A percentile compares a stretch with the other conserved stretches of the same genome.
phyloP scores from a whole-genome alignment of 2,888 invertebrate species.

The Lepeophtheirus nordmannii region DNA sequence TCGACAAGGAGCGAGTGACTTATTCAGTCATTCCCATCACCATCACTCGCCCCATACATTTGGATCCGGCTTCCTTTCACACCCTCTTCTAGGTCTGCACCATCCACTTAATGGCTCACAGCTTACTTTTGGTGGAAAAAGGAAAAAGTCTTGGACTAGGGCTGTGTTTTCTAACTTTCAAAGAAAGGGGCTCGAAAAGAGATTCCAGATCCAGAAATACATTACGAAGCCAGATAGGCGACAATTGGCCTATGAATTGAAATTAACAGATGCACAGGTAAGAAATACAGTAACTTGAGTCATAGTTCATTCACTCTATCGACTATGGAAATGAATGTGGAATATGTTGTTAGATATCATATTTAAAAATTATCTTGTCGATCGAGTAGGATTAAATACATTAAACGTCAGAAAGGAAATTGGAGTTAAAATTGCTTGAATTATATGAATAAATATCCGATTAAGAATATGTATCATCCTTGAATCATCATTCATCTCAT shows the following conservation, averaged over 20 bases:
- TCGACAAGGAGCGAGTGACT: background rate
- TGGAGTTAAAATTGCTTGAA: too few species aligned
- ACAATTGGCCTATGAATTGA: constrained; percentile 74
- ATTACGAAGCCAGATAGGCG: constrained; percentile 86
- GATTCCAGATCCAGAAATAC: constrained; percentile 86
- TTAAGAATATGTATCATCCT: too few species aligned
- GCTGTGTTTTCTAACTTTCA: constrained; percentile 89
- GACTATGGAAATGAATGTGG: too few species aligned
- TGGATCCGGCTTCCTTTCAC: background rate
- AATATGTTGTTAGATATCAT: too few species aligned
- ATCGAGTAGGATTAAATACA: too few species aligned
- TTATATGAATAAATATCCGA: too few species aligned
- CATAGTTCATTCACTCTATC: too few species aligned
- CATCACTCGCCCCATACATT: background rate
- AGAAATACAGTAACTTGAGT: constrained; percentile 24
- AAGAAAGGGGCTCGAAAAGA: constrained; percentile 75
- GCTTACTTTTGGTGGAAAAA: constrained; percentile 33
- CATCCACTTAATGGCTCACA: constrained; percentile 1
- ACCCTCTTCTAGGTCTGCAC: background rate
- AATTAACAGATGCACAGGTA: constrained; percentile 84
- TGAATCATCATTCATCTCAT: too few species aligned
- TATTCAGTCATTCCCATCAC: background rate
- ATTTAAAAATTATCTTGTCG: too few species aligned
- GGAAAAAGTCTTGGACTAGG: constrained; percentile 84
- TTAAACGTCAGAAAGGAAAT: too few species aligned